Evolutionary conservation across 2,113 vertebrate species (phyloP).

Genomic region (Patagioenas fasciata): DNA sequence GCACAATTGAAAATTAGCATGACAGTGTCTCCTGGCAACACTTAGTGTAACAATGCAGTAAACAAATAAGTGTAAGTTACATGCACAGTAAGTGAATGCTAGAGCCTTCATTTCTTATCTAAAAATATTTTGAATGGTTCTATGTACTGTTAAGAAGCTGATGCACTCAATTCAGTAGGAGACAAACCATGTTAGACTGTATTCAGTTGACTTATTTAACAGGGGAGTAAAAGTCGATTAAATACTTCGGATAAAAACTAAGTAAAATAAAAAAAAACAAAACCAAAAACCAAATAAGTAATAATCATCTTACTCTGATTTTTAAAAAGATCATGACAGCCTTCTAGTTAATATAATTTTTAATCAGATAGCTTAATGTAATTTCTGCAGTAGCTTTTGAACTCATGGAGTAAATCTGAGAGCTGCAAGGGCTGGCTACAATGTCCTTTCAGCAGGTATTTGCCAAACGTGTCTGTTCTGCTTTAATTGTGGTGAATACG

Average conservation of each 20-base stretch:
- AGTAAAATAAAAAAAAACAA: background rate
- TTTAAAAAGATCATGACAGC: background rate
- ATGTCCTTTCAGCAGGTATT: background rate
- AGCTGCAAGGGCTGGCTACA: background rate
- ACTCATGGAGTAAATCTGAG: background rate
- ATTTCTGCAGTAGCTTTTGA: background rate
- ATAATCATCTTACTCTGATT: background rate
- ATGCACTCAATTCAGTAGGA: background rate
- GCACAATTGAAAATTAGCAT: background rate
- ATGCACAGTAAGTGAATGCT: background rate
- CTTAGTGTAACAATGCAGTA: background rate
- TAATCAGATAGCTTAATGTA: background rate
- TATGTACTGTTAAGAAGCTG: background rate
- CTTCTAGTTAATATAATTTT: background rate
- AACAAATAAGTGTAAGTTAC: slow-evolving; percentile 19
- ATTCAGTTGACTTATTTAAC: background rate
- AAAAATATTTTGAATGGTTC: background rate
- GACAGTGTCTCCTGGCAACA: slow-evolving; percentile 33
- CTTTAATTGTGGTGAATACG: background rate
- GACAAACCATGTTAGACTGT: background rate
- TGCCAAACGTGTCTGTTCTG: background rate
- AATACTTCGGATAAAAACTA: background rate
- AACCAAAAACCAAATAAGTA: background rate
- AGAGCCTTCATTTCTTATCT: background rate
- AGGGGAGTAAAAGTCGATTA: background rate